phyloP scores from a whole-genome alignment of 2,888 invertebrate species.

The Fabriciana adippe region DNA sequence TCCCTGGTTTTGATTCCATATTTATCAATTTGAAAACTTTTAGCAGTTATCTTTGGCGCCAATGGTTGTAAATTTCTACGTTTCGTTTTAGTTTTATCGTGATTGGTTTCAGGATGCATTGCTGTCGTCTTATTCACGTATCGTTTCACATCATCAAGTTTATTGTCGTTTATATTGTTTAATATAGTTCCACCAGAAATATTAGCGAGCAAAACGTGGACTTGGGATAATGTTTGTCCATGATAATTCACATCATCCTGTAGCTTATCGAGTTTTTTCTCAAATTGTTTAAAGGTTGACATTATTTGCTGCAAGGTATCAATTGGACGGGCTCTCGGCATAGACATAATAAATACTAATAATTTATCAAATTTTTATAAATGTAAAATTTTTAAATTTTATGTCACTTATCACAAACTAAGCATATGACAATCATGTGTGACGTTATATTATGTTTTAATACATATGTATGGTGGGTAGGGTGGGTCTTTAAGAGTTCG shows the following conservation, averaged over 20 bases:
- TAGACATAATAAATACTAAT: constrained; percentile 35
- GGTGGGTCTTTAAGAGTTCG: too few relatives aligned
- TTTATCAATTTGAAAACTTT: constrained; percentile 46
- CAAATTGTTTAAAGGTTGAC: constrained; percentile 58
- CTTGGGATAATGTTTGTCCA: constrained; percentile 59
- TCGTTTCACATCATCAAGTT: constrained; percentile 41
- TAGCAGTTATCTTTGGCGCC: constrained; percentile 42
- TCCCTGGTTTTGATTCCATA: constrained; percentile 33
- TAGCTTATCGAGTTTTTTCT: constrained; percentile 63
- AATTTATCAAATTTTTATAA: neutral
- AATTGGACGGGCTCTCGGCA: constrained; percentile 44
- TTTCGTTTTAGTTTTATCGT: constrained; percentile 42
- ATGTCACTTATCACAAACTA: neutral
- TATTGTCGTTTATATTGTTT: constrained; percentile 40
- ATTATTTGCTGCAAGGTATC: constrained; percentile 57
- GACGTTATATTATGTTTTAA: too few relatives aligned
- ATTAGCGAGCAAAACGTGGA: constrained; percentile 54
- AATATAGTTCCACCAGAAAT: constrained; percentile 49
- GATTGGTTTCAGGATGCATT: constrained; percentile 48
- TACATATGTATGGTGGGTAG: too few relatives aligned
- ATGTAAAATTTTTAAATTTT: neutral
- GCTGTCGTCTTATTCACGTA: constrained; percentile 46
- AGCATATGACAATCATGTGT: neutral
- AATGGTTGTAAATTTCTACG: constrained; percentile 47
- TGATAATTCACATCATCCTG: constrained; percentile 62